A percentile compares a stretch with the other conserved stretches of the same genome.
phyloP scores from a whole-genome alignment of 2,888 invertebrate genomes.

The Panopea generosa region DNA sequence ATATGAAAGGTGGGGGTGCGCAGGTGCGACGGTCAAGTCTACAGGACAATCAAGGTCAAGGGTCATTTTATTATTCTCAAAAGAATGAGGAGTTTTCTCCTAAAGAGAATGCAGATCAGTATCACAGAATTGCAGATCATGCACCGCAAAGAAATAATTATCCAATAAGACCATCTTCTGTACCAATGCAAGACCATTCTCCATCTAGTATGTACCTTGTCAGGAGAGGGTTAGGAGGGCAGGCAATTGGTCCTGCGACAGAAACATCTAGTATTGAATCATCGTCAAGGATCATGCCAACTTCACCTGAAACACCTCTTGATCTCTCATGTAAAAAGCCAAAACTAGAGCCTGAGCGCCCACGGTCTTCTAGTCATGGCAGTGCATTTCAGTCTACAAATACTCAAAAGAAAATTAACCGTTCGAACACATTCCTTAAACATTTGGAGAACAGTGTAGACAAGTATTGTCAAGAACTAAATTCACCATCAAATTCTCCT shows the following conservation, averaged over 20 bases:
- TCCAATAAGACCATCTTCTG: conserved; percentile 20
- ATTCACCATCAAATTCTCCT: conserved; percentile 34
- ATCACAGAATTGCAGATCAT: not conserved
- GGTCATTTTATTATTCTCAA: conserved; percentile 1
- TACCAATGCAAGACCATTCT: conserved; percentile 26
- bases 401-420: conserved; percentile 32
- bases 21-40: conserved; percentile 15
- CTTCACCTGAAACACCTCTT: conserved; percentile 44
- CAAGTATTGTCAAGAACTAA: conserved; percentile 67
- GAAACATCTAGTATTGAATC: no score
- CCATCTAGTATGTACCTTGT: not conserved
- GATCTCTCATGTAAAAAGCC: conserved; percentile 69
- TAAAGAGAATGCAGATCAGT: not conserved
- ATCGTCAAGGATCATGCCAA: no score
- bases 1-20: not conserved
- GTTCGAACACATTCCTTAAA: conserved; percentile 60
- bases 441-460: conserved; percentile 76
- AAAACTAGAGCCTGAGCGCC: conserved; percentile 3
- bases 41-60: conserved; percentile 13
- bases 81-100: conserved; percentile 13
- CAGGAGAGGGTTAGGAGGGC: not conserved
- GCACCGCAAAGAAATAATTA: conserved; percentile 20
- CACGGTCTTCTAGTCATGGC: conserved; percentile 33
- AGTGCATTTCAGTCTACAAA: conserved; percentile 20
- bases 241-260: no score